Conservation (phyloP, 2,888 invertebrate genomes). For the Caenorhabditis angaria region DNA sequence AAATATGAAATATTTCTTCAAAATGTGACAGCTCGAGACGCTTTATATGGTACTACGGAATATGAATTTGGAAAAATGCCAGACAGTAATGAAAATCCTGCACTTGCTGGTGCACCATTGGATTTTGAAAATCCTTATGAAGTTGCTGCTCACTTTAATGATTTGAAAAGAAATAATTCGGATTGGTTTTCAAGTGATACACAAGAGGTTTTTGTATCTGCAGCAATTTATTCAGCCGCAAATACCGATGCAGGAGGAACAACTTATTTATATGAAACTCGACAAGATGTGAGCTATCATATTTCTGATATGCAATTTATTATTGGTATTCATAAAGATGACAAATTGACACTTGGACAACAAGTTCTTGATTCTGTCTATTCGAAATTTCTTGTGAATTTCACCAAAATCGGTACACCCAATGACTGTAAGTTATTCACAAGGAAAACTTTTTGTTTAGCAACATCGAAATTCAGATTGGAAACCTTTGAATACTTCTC, state of each 20-base stretch:
- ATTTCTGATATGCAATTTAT: conserved; percentile 30
- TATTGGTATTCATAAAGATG: conserved; percentile 26
- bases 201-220: conserved; percentile 18
- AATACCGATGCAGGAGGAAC: conserved; percentile 17
- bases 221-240: conserved; percentile 18
- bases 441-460: background rate
- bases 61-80: conserved; percentile 9
- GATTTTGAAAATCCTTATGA: conserved; percentile 36
- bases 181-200: background rate
- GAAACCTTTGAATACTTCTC: conserved; percentile 14
- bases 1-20: conserved; percentile 18
- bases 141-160: conserved; percentile 19
- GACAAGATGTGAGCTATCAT: conserved; percentile 11
- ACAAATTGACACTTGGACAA: conserved; percentile 14
- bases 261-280: conserved; percentile 25
- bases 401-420: conserved; percentile 21
- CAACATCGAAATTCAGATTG: conserved; percentile 16
- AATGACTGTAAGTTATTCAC: conserved; percentile 21
- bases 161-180: conserved; percentile 3
- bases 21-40: conserved; percentile 17
- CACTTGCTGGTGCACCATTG: conserved; percentile 25
- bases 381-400: conserved; percentile 22
- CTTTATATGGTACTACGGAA: conserved; percentile 20
- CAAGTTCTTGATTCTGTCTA: conserved; percentile 30
- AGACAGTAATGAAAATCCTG: conserved; percentile 18